Percentiles rank a stretch among this genome's conserved stretches.
Conservation (phyloP, 2,113 vertebrate species). For the Bucco capensis region DNA sequence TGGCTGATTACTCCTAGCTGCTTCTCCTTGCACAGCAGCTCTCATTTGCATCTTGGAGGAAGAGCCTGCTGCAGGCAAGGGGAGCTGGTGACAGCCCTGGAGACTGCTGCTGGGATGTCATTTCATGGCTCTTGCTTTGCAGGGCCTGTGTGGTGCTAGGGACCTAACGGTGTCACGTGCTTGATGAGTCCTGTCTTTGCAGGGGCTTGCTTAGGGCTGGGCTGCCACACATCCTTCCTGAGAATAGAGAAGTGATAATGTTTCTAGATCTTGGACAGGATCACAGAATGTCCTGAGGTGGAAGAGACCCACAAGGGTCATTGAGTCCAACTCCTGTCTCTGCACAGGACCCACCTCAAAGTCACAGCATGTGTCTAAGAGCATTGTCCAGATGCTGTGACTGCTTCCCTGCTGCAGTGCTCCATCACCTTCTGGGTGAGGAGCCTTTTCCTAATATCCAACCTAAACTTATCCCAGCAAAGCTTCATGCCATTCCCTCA, state of each 20-base stretch:
- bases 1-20: not conserved
- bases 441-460: too few species aligned
- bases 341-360: too few species aligned
- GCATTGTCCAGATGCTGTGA: too few species aligned
- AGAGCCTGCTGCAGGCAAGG: not conserved
- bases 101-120: rapidly evolving
- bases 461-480: too few species aligned
- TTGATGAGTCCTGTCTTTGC: rapidly evolving
- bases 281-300: too few species aligned
- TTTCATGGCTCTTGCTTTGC: rapidly evolving
- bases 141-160: rapidly evolving
- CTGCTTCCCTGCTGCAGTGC: too few species aligned
- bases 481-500: too few species aligned
- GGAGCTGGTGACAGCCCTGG: not conserved
- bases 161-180: rapidly evolving
- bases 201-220: rapidly evolving
- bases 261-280: not conserved
- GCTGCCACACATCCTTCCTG: not conserved
- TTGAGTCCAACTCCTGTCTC: too few species aligned
- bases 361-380: too few species aligned
- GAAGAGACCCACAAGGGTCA: too few species aligned
- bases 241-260: rapidly evolving
- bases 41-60: not conserved
- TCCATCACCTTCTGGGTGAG: too few species aligned
- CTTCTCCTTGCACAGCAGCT: not conserved